Evolutionary conservation across 2,888 invertebrate genomes (phyloP).

Genomic region (Polydrusus pterygomalis): DNA sequence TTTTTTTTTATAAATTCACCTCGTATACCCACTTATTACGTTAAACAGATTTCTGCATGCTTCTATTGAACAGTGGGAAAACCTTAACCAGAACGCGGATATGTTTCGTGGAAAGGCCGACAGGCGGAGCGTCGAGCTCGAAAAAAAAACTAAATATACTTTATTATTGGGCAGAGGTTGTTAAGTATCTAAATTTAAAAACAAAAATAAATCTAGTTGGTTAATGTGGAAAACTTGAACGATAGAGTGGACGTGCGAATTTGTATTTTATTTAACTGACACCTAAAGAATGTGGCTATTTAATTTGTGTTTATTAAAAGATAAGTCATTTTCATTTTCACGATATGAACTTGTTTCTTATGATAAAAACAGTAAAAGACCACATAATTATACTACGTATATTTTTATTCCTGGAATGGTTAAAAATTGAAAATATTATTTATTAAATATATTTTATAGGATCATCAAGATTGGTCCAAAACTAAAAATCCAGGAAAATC

Average conservation of each 20-base stretch:
- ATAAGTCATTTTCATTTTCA: too few species aligned
- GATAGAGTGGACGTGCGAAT: background rate
- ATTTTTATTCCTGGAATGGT: too few species aligned
- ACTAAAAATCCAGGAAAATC: too few species aligned
- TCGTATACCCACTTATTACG: conserved; percentile 3
- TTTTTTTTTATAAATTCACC: conserved; percentile 2
- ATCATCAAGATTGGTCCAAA: too few species aligned
- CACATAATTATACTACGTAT: too few species aligned
- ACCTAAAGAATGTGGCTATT: background rate
- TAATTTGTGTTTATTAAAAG: background rate
- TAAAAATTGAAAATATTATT: too few species aligned
- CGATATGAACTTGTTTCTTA: too few species aligned
- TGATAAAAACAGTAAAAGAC: too few species aligned
- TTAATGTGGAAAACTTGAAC: background rate
- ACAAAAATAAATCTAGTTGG: conserved; percentile 2
- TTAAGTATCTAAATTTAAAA: background rate
- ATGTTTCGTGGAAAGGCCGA: background rate
- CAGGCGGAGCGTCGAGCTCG: conserved; percentile 1
- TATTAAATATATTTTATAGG: too few species aligned
- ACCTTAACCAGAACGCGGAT: background rate
- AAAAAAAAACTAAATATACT: background rate
- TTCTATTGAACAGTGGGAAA: conserved; percentile 10
- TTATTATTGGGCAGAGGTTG: background rate
- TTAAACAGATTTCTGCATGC: conserved; percentile 4
- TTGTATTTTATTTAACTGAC: background rate